A percentile compares a stretch with the other conserved stretches of the same genome.
Evolutionary conservation across 2,113 vertebrate genomes (phyloP).

Genomic region (Benitochromis conjunctus): DNA sequence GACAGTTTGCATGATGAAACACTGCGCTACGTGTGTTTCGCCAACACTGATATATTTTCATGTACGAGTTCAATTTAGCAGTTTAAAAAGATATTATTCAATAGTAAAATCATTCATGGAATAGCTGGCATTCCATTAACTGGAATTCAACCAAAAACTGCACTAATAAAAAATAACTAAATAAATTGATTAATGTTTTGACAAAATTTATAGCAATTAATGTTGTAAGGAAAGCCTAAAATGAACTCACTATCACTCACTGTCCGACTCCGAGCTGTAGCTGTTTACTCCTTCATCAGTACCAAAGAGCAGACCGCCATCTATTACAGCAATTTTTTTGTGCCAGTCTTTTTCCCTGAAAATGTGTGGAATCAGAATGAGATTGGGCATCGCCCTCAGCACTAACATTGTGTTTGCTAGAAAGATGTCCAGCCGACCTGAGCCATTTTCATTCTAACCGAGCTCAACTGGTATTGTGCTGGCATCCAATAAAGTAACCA

Average conservation of each 20-base stretch:
- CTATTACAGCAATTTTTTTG: accelerated
- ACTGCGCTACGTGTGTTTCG: background rate
- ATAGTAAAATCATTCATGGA: background rate
- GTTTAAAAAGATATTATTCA: background rate
- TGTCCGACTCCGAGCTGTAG: background rate
- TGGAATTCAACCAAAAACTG: background rate
- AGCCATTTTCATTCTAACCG: background rate
- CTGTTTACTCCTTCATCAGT: background rate
- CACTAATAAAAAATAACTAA: background rate
- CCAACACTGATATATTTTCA: background rate
- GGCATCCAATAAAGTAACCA: background rate
- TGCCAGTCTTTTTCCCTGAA: background rate
- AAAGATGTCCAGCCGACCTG: background rate
- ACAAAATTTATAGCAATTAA: background rate
- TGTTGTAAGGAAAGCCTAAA: no score
- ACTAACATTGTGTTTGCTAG: background rate
- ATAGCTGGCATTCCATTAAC: background rate
- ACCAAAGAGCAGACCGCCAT: background rate
- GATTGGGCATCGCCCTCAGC: background rate
- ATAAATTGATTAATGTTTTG: background rate
- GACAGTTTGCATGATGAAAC: background rate
- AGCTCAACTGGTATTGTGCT: background rate
- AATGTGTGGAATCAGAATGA: background rate
- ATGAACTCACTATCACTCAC: background rate
- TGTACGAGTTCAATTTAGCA: background rate